Evolutionary conservation across 2,113 vertebrate genomes (phyloP).

Genomic region (Uropsilus gracilis): DNA sequence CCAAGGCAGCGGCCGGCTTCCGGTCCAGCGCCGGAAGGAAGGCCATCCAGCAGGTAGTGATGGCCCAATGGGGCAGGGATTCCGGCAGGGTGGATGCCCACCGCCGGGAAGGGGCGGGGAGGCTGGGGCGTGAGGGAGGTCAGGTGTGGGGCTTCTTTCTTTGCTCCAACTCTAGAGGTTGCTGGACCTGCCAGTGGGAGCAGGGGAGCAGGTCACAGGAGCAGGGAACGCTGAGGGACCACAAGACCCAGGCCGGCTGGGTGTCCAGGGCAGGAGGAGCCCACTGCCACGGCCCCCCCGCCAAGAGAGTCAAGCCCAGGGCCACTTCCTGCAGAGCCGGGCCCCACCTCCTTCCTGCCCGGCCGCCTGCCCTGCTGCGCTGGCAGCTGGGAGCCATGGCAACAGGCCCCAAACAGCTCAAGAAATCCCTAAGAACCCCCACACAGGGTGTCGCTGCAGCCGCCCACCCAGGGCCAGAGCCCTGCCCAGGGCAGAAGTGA

Average conservation of each 20-base stretch:
- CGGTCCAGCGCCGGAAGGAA: not conserved
- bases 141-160: not conserved
- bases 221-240: not conserved
- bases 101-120: no score
- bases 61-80: not conserved
- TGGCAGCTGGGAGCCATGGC: constrained; percentile 51
- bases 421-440: constrained; percentile 32
- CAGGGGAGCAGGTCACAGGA: rapidly evolving
- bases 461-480: not conserved
- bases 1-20: not conserved
- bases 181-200: not conserved
- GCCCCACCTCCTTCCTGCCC: not conserved
- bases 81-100: not conserved
- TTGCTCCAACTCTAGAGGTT: not conserved
- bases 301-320: not conserved
- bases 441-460: not conserved
- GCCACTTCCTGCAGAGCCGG: not conserved
- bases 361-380: not conserved
- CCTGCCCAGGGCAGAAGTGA: not conserved
- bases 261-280: not conserved
- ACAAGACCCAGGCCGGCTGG: not conserved
- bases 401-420: constrained; percentile 26
- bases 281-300: not conserved
- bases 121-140: rapidly evolving
- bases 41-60: not conserved